Evolutionary conservation across 2,113 vertebrate species (phyloP).

Genomic region (Cebus imitator): DNA sequence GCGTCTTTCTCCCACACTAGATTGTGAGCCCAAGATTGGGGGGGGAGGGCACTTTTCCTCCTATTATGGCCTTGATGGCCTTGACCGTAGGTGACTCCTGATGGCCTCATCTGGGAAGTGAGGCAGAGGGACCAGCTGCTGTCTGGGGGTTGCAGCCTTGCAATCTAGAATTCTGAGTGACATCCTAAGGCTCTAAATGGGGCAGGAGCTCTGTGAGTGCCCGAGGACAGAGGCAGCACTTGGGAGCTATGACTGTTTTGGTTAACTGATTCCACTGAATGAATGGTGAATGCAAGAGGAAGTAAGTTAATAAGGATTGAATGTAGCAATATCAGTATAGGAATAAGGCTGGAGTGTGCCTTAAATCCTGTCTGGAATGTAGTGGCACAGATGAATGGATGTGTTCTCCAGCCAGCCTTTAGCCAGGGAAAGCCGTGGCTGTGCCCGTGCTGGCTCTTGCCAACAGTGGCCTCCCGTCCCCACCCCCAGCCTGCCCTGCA

Average conservation of each 20-base stretch:
- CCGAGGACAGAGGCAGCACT: not conserved
- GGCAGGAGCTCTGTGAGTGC: not conserved
- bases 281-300: not conserved
- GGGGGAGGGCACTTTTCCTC: not conserved
- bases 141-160: too few relatives aligned
- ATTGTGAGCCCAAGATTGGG: too few relatives aligned
- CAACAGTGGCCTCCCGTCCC: accelerated
- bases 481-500: not conserved
- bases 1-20: not conserved
- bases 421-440: accelerated
- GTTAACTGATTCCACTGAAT: not conserved
- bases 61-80: accelerated
- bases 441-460: not conserved
- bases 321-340: not conserved
- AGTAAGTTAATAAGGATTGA: not conserved
- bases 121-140: not conserved
- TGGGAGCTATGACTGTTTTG: not conserved
- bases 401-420: not conserved
- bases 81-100: not conserved
- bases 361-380: not conserved
- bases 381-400: not conserved
- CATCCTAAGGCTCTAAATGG: not conserved
- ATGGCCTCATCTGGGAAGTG: not conserved
- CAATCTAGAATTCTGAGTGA: not conserved
- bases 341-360: not conserved